Conservation (phyloP, 2,888 invertebrate species). For the Chrysodeixis includens region DNA sequence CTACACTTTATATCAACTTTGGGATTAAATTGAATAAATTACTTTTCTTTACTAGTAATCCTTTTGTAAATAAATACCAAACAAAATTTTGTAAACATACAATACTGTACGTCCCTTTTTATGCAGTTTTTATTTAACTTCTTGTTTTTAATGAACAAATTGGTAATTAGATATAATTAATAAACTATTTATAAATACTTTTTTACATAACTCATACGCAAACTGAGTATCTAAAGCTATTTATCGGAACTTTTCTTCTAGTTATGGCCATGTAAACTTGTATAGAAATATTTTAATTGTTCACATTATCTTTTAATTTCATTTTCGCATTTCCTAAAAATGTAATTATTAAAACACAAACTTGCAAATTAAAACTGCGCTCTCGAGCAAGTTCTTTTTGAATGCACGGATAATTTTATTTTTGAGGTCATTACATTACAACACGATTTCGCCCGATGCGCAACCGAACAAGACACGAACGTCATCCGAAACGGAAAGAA, state of each 20-base stretch:
- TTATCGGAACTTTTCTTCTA: background rate
- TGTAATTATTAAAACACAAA: background rate
- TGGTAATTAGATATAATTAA: background rate
- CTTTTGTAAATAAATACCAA: slow-evolving; percentile 21
- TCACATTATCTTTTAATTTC: background rate
- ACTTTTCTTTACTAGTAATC: background rate
- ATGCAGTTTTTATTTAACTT: background rate
- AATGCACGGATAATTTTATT: slow-evolving; percentile 62
- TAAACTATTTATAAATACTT: no score
- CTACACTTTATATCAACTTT: no score
- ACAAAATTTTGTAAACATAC: slow-evolving; percentile 40
- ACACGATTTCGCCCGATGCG: slow-evolving; percentile 75
- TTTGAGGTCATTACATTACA: slow-evolving; percentile 77
- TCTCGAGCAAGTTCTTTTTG: slow-evolving; percentile 28
- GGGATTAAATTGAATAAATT: no score
- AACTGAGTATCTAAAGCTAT: background rate
- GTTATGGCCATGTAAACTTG: background rate
- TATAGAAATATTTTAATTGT: background rate
- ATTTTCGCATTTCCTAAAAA: background rate
- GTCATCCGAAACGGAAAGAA: slow-evolving; percentile 75
- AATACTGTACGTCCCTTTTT: slow-evolving; percentile 27
- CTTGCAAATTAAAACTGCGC: slow-evolving; percentile 10
- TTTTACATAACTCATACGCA: background rate
- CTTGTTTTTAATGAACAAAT: background rate
- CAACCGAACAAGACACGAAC: slow-evolving; percentile 78